Evolutionary conservation across 2,113 vertebrate species (phyloP), one percentile per base, ranked within the genome.

Genomic region (Platichthys stellatus): DNA sequence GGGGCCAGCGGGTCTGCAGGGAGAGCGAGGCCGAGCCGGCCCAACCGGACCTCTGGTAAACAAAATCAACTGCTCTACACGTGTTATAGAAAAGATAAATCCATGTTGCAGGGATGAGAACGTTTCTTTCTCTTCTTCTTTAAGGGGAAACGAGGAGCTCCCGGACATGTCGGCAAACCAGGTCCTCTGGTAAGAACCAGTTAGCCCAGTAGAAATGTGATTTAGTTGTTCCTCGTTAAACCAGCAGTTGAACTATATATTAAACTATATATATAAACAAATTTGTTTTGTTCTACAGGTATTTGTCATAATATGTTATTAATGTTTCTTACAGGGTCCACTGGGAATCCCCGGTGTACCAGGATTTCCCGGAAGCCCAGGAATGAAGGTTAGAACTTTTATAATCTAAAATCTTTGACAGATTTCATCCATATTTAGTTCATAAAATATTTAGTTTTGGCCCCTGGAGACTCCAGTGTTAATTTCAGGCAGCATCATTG

Each of bases 311-410:
- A 53, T 6, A 35, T 67, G 6, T 63, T 5, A 26, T 49, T 9
- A 10, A 5, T 63, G 4, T 14, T 6, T 40, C 3, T 70, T 23
- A 9, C 82, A 99, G 98, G 98, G 98, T 70, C 95, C 97, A 1
- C 92, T 99, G 59, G 98, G 98, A 67, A 95, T 98, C 77, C 10
- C 87, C 18, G 98, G 98, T 26, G 87, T 97, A 8, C 49, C 95
- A 66, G 98, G 98, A 64, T 99, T 98, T 90, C 98, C 98, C 12
- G 98, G 98, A 64, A 79, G 63, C 80, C 96, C 97, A 80, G 98
- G 98, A 76, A 76, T 96, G 81, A 99, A 99, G 97, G 98, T 99
- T 89, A 93, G 83, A 66, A 58, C 40, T 10, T 43, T 5, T 12
- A 17, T 12, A 12, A 8, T n/a, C 10, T 24, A 18, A 0, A 38